Base-by-base conservation (phyloP, 2,888 invertebrate species). In the Chrysodeixis includens region DNA sequence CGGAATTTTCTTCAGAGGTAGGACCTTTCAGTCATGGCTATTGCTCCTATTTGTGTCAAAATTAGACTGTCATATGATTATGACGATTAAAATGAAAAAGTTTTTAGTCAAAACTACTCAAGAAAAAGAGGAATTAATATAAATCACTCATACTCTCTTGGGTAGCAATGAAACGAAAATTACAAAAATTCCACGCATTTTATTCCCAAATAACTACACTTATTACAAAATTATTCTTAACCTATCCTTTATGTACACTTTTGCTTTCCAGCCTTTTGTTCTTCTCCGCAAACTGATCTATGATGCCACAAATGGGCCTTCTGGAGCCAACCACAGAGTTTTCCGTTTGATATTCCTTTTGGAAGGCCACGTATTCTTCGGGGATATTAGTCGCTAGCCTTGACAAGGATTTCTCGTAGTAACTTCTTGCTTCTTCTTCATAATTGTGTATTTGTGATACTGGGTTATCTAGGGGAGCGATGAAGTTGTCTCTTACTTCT, bases 401-500 rank as follows among this genome's bases (percentile, higher is more conserved):
- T 0, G 88, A 86, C 18, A 88, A 58, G 0, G 76, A 71, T 7
- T 86, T 84, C 53, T 86, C 69, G 66, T 91, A 93, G 51, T 81
- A 77, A 1, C 81, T 82, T 66, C 85, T 83, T 0, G 90, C 88
- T 71, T 91, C 85, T 63, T 89, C 88, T 76, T 93, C 91, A 3
- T 81, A 76, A 62, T 90, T 87, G 8, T 89, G 87, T 16, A 90
- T 88, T 62, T 83, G 83, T 0, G 89, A 81, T 16, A 82, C 85
- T 6, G 86, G 83, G 8, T 82, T 81, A 0, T 84, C 76, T 16
- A 74, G 78, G 51, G 85, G 88, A 7, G 83, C 73, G 12, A 83
- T 75, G 72, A 88, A 94, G 69, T 93, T 93, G 58, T 93, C 92
- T 67, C 88, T 86, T 10, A 78, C 73, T 87, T 94, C 95, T 9